phyloP scores from a whole-genome alignment of 2,888 invertebrate species.

The Macrophya alboannulata region DNA sequence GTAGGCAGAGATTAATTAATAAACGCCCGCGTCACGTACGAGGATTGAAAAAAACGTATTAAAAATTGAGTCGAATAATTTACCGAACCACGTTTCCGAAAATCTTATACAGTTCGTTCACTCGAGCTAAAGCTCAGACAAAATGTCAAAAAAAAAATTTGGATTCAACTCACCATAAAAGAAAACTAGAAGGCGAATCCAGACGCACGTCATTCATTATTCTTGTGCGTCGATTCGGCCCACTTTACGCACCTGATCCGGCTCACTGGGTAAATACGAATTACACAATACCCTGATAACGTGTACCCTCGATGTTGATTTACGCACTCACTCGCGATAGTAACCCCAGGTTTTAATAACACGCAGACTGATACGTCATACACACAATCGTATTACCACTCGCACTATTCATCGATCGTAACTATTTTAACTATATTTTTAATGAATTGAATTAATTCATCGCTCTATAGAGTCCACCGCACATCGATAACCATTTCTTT shows the following conservation, averaged over 20 bases:
- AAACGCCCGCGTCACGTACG: background rate
- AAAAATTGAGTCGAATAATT: no score
- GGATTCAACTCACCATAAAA: no score
- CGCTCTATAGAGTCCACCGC: no score
- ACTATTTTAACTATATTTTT: no score
- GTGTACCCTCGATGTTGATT: background rate
- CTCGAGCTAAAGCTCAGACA: no score
- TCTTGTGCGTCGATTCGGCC: slow-evolving; percentile 15
- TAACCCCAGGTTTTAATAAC: background rate
- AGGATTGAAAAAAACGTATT: background rate
- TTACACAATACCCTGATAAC: background rate
- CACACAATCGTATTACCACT: background rate
- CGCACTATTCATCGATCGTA: no score
- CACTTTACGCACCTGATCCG: slow-evolving; percentile 37
- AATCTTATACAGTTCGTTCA: no score
- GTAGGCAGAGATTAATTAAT: background rate
- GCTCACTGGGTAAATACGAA: slow-evolving; percentile 11
- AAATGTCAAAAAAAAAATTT: no score
- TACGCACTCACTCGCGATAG: background rate
- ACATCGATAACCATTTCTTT: background rate
- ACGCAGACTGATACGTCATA: background rate
- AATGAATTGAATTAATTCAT: no score
- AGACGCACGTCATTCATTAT: slow-evolving; percentile 1
- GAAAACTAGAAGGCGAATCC: no score
- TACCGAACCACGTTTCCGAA: no score